Base-by-base conservation (phyloP, 2,797 vertebrate genomes). In the Cheirogaleus major region DNA sequence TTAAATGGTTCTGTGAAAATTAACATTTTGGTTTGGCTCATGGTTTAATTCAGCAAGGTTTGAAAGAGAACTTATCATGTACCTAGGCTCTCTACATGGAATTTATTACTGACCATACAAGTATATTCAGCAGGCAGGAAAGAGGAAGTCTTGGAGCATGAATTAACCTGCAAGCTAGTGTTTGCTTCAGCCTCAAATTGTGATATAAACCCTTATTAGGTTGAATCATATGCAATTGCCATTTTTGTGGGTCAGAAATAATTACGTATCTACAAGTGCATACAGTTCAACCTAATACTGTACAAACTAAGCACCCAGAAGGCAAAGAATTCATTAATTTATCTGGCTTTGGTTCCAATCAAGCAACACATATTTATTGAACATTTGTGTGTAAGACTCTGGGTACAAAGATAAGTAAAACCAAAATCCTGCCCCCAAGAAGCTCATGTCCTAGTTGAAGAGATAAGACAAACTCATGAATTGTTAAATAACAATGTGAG, bases 291-390 rank as follows among this genome's bases (percentile, higher is more conserved):
- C 10, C 1, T 89, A 63, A 81, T 14, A 55, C 50, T 55, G 8
- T 17, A 41, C 23, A 93, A 20, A 65, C 38, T 61, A 61, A 84
- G 50, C 41, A 61, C 41, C 43, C 20, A 72, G 18, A 89, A 59
- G 72, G 35, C 91, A 90, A 65, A 87, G 25, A 73, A 91, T 59
- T 88, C 45, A 70, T 65, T 94, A 35, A 79, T 48, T 72, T 82
- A 63, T 78, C 82, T 82, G 69, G 32, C 50, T 61, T 85, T 93
- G 63, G 9, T 81, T 89, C 61, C 25, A 96, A 11, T 79, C 55
- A 78, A 91, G 52, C 52, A 85, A 67, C 45, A 89, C 70, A 63
- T 78, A 32, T 79, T 89, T 86, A 83, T 45, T 87, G 11, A 92
- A 63, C 43, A 65, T 89, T 41, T 89, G 63, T 86, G 1, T n/a